Evolutionary conservation across 2,113 vertebrate species (phyloP).

Genomic region (Gymnorhina tibicen): DNA sequence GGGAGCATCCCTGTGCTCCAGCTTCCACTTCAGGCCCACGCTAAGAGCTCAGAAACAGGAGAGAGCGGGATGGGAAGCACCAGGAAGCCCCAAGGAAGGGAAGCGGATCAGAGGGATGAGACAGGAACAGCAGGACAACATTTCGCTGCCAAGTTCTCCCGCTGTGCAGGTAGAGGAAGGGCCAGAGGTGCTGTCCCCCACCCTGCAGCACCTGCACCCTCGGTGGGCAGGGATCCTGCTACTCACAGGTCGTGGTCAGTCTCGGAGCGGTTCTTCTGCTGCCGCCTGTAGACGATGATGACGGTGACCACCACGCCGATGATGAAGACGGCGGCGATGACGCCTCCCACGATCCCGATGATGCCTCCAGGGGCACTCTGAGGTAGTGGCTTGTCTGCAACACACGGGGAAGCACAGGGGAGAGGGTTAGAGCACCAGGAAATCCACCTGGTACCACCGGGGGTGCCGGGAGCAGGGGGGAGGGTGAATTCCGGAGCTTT

Average conservation of each 20-base stretch:
- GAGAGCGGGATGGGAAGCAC: background rate
- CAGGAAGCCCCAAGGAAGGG: background rate
- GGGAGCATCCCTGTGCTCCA: background rate
- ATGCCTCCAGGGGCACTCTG: slow-evolving; percentile 78
- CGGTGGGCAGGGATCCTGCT: accelerated
- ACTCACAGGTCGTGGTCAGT: slow-evolving; percentile 85
- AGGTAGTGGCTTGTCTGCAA: slow-evolving; percentile 85
- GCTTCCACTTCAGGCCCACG: background rate
- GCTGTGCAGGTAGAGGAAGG: accelerated
- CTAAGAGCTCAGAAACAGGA: background rate
- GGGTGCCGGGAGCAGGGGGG: background rate
- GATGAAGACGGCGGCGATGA: slow-evolving; percentile 78
- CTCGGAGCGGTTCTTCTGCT: slow-evolving; percentile 77
- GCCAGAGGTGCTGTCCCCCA: background rate
- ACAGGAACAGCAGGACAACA: background rate
- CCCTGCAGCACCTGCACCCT: background rate
- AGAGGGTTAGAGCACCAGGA: background rate
- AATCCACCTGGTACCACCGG: background rate
- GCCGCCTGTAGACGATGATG: slow-evolving; percentile 78
- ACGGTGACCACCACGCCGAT: slow-evolving; percentile 77
- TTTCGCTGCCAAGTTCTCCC: accelerated
- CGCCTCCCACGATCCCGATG: slow-evolving; percentile 82
- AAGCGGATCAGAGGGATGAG: background rate
- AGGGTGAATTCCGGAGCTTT: background rate
- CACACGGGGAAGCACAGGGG: background rate